Conservation (phyloP, 2,113 vertebrate genomes). For the Alligator sinensis region DNA sequence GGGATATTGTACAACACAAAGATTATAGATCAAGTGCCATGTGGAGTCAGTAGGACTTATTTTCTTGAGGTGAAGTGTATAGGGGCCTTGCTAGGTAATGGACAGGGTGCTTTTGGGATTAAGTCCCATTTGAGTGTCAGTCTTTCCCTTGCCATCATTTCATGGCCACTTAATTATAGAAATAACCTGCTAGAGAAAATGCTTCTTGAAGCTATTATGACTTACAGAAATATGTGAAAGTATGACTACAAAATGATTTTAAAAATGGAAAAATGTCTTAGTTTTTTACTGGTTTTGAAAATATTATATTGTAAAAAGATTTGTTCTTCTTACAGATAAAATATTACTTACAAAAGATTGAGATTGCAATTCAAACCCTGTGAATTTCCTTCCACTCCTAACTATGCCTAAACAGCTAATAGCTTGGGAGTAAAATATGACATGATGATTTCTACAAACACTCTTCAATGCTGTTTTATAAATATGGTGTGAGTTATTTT, state of each 20-base stretch:
- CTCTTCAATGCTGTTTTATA: not conserved
- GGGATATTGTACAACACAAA: too few species aligned
- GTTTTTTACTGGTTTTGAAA: not conserved
- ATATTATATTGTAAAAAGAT: not conserved
- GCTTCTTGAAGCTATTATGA: not conserved
- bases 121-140: not conserved
- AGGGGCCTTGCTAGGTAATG: not conserved
- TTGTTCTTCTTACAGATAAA: not conserved
- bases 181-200: not conserved
- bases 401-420: not conserved
- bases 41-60: not conserved
- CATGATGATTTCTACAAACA: not conserved
- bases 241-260: not conserved
- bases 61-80: not conserved
- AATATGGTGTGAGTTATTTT: not conserved
- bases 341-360: not conserved
- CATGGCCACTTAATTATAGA: not conserved
- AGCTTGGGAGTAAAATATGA: not conserved
- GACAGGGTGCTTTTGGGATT: not conserved
- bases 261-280: not conserved
- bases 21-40: not conserved
- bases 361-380: not conserved
- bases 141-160: not conserved
- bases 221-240: not conserved
- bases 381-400: not conserved